Evolutionary conservation across 1,140 invertebrate species (phyloP), one percentile per base, ranked within the genome.

Genomic region (Papilio polyxenes): DNA sequence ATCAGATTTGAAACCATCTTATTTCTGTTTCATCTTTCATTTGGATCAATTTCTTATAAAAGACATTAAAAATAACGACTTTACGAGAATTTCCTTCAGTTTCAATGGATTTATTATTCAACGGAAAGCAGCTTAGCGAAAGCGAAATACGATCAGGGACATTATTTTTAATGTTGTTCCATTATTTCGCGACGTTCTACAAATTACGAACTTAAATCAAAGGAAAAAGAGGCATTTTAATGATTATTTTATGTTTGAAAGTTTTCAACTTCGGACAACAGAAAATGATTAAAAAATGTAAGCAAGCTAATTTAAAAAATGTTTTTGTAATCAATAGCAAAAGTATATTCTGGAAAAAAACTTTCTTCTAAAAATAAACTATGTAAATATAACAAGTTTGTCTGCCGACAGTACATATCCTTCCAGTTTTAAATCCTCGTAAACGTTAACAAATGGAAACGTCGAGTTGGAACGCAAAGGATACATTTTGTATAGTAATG

Each of bases 81-180:
- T 23, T 8, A n/a, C 62, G 65, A 72, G 13, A 37, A 37, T 72
- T 37, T 72, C 6, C 31, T 72, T 40, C 31, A 40, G 23, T 72
- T 72, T 37, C 65, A 37, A 6, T 13, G 65, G 23, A 72, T 72
- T 72, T 37, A 72, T 72, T 72, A 72, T 72, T 72, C 65, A 72
- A 72, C 65, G 37, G 65, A 40, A 72, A 72, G 65, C 65, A 37
- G 23, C 23, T 72, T 40, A 40, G 37, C 13, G 65, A 37, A 72
- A 72, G 31, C 65, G 65, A 72, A 72, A 72, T 72, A 72, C 31
- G 65, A 72, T 65, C 20, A 31, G 10, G 10, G 62, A 65, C 23
- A 65, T 72, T 72, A 72, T 72, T 72, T 72, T 72, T 72, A 72
- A 72, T 72, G 65, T 72, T 72, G 13, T 72, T 72, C 31, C 65